Conservation (phyloP, 2,113 vertebrate species). For the Ammospiza nelsoni region DNA sequence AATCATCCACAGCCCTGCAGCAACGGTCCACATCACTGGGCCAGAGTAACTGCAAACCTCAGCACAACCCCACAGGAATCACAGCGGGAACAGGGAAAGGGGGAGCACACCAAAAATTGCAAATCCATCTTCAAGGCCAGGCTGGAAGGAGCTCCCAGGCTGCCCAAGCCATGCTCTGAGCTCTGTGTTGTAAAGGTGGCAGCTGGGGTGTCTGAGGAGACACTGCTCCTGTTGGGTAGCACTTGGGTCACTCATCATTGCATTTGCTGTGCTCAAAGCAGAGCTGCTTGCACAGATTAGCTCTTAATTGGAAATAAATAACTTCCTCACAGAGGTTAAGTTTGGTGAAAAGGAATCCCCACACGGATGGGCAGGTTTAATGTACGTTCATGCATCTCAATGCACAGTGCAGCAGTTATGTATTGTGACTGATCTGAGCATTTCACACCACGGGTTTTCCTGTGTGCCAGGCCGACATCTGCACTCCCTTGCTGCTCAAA, state of each 20-base stretch:
- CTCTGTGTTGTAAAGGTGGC: not conserved
- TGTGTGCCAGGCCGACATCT: not conserved
- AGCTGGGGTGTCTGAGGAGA: not conserved
- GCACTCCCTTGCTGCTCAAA: not conserved
- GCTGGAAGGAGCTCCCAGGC: not conserved
- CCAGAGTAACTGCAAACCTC: not conserved
- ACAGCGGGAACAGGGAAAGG: accelerated
- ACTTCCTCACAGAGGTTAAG: not conserved
- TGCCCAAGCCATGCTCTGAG: not conserved
- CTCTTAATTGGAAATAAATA: not conserved
- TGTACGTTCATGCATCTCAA: accelerated
- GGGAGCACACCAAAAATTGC: not conserved
- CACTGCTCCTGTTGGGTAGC: not conserved
- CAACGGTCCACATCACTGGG: accelerated
- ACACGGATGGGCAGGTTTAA: not conserved
- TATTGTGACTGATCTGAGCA: too few relatives aligned
- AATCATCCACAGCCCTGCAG: not conserved
- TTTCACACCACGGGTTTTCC: too few relatives aligned
- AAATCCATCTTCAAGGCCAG: accelerated
- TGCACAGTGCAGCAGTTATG: accelerated
- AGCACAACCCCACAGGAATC: not conserved
- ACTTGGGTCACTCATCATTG: not conserved
- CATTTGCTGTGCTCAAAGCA: not conserved
- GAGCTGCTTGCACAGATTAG: not conserved
- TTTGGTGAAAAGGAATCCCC: not conserved